Conservation (phyloP, 2,888 invertebrate genomes). For the Tinea pellionella region DNA sequence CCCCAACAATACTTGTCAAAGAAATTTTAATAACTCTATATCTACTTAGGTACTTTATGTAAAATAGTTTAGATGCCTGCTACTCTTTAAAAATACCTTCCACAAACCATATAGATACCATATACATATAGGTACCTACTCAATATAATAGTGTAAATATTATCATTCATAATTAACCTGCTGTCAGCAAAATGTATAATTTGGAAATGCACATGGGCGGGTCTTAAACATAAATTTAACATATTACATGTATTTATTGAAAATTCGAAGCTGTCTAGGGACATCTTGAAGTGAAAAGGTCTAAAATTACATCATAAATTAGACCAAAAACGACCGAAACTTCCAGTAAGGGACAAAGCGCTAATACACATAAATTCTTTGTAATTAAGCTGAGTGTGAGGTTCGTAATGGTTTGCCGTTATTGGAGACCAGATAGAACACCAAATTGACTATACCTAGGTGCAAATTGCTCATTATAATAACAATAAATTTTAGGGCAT, state of each 20-base stretch:
- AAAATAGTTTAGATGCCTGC: too few species aligned
- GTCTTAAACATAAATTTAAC: not conserved
- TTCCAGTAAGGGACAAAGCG: conserved; percentile 23
- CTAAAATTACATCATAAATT: conserved; percentile 14
- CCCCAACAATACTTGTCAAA: conserved; percentile 1
- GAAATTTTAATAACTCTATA: not conserved
- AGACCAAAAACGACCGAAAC: conserved; percentile 13
- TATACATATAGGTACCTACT: too few species aligned
- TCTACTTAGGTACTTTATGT: not conserved
- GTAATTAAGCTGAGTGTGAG: conserved; percentile 25
- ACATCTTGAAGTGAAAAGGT: conserved; percentile 2
- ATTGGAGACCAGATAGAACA: conserved; percentile 1
- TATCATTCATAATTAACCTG: too few species aligned
- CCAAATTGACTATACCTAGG: not conserved
- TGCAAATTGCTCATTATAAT: not conserved
- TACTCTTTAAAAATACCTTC: not conserved
- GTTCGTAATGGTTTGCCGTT: conserved; percentile 14
- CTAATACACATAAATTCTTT: conserved; percentile 28
- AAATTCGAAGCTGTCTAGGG: not conserved
- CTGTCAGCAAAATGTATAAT: too few species aligned
- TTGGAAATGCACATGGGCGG: not conserved
- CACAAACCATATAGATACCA: too few species aligned
- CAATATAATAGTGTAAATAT: too few species aligned
- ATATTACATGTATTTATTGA: not conserved
- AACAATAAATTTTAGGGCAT: too few species aligned